These are phyloP conservation scores for Nephrotoma flavescens DNA, from an alignment of 2,888 invertebrate species.

Conservation along the genomic window DNA sequence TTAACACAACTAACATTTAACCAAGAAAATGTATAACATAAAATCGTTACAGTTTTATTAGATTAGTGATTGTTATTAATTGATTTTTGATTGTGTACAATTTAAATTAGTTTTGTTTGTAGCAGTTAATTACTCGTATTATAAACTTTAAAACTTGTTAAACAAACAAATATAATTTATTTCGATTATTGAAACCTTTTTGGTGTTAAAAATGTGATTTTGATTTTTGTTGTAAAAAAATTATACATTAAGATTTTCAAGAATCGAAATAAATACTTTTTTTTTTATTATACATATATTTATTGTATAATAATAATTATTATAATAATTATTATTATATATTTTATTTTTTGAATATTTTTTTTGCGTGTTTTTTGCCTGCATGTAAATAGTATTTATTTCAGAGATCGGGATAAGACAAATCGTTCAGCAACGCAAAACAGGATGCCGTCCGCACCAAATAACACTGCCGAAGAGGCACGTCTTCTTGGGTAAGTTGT, in stretches of 20 bases:
- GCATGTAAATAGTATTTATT: conserved; percentile 35
- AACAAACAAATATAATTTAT: neutral
- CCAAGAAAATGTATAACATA: neutral
- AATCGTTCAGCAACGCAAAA: conserved; percentile 31
- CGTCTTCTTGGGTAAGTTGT: conserved; percentile 71
- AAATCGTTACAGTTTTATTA: neutral
- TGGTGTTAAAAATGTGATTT: neutral
- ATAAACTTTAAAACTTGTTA: neutral
- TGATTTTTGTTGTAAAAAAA: neutral
- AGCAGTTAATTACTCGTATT: neutral
- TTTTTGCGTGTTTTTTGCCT: conserved; percentile 26
- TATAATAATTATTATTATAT: neutral
- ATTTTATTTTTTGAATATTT: conserved; percentile 6
- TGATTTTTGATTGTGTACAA: neutral
- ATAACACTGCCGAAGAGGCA: conserved; percentile 60
- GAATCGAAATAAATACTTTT: neutral
- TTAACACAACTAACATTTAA: neutral
- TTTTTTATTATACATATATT: neutral
- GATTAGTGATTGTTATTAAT: neutral
- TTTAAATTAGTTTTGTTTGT: neutral
- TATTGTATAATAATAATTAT: neutral
- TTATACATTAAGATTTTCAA: neutral
- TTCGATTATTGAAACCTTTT: neutral
- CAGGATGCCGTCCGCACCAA: conserved; percentile 34
- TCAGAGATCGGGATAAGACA: conserved; percentile 34